Conservation (phyloP, 1,140 invertebrate species). For the Nylanderia fulva region DNA sequence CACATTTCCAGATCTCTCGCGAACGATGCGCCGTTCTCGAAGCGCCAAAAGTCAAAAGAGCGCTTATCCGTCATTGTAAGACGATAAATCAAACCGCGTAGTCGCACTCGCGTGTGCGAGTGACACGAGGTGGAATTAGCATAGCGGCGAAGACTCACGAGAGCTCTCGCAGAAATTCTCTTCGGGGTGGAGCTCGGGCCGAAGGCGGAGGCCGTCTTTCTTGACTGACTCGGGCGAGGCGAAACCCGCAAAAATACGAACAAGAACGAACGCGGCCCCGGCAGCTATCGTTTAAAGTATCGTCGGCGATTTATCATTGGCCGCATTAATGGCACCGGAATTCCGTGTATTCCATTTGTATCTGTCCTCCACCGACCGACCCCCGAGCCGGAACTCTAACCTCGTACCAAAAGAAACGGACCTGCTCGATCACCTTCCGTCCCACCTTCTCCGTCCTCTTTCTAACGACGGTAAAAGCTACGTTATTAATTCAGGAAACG, state of each 20-base stretch:
- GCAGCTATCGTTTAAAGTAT: slow-evolving; percentile 83
- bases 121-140: slow-evolving; percentile 68
- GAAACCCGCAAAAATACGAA: slow-evolving; percentile 78
- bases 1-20: slow-evolving; percentile 63
- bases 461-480: slow-evolving; percentile 52
- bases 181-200: background rate
- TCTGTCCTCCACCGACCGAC: slow-evolving; percentile 75
- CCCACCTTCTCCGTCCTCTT: background rate
- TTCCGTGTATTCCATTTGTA: slow-evolving; percentile 84
- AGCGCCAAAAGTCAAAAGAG: slow-evolving; percentile 64
- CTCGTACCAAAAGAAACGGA: slow-evolving; percentile 75
- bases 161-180: slow-evolving; percentile 5
- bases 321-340: slow-evolving; percentile 81
- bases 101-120: slow-evolving; percentile 44
- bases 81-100: slow-evolving; percentile 73
- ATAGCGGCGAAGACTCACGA: slow-evolving; percentile 43
- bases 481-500: slow-evolving; percentile 72
- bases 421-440: slow-evolving; percentile 71
- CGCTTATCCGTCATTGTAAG: slow-evolving; percentile 71
- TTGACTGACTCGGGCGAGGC: slow-evolving; percentile 72
- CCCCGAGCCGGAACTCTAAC: slow-evolving; percentile 72
- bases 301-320: slow-evolving; percentile 82
- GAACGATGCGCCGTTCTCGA: slow-evolving; percentile 8
- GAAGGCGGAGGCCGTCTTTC: slow-evolving; percentile 57
- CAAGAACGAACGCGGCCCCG: slow-evolving; percentile 78